Conservation (phyloP, 2,888 invertebrate genomes). For the Frankliniella intonsa region DNA sequence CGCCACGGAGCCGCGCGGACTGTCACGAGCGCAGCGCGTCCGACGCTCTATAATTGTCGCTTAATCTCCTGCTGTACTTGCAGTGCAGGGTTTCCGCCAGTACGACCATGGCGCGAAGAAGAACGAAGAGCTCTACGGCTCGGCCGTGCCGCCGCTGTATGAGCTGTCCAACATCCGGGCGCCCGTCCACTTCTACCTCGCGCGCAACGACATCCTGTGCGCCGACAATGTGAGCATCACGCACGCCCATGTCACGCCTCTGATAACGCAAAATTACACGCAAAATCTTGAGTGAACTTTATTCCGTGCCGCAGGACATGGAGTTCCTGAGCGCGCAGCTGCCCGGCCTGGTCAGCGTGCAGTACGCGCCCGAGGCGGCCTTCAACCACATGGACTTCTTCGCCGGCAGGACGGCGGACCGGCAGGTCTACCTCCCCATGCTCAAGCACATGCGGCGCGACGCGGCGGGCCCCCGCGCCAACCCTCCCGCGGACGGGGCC, state of each 20-base stretch:
- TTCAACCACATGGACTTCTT: conserved; percentile 18
- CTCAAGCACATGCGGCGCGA: background rate
- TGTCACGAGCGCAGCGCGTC: too few relatives aligned
- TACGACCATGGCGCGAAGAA: background rate
- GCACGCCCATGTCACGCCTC: too few relatives aligned
- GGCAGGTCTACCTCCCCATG: background rate
- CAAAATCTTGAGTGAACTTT: too few relatives aligned
- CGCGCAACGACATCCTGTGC: background rate
- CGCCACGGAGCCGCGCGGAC: too few relatives aligned
- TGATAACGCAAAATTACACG: too few relatives aligned
- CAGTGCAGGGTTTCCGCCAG: background rate
- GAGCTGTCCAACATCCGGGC: background rate
- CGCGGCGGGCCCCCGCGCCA: background rate
- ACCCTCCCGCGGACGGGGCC: too few relatives aligned
- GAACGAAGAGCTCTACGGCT: background rate
- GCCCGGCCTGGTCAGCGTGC: background rate
- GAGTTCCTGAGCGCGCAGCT: background rate
- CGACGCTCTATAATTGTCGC: background rate
- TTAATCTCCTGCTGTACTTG: background rate
- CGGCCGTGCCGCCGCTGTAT: background rate
- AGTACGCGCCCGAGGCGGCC: background rate
- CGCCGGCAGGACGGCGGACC: background rate
- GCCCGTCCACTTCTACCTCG: background rate
- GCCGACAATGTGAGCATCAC: background rate
- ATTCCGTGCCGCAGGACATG: background rate